Evolutionary conservation across 2,888 invertebrate species (phyloP).

Genomic region (Pherbina coryleti): DNA sequence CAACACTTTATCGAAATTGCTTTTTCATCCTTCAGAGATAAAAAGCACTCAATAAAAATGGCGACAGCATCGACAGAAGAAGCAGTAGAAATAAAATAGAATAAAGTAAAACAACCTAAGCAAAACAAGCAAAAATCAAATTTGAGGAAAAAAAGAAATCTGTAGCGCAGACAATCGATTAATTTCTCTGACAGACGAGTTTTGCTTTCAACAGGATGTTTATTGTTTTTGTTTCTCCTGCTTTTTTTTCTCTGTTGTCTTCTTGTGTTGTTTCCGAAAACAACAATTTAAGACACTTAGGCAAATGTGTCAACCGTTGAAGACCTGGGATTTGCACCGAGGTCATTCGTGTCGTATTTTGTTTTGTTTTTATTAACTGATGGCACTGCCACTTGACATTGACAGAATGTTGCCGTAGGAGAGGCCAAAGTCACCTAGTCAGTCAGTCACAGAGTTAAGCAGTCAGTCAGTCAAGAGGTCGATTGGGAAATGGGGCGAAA

Average conservation of each 20-base stretch:
- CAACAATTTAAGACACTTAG: constrained; percentile 24
- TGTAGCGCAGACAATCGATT: constrained; percentile 41
- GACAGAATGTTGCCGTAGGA: constrained; percentile 2
- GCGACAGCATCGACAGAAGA: not conserved
- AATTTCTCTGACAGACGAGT: constrained; percentile 42
- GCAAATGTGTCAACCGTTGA: constrained; percentile 12
- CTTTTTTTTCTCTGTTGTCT: not conserved
- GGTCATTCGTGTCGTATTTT: not conserved
- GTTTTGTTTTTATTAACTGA: not conserved
- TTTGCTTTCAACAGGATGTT: constrained; percentile 26
- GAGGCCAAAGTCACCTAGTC: not conserved
- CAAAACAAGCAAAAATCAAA: not conserved
- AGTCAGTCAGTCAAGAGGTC: not conserved
- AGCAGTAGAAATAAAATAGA: not conserved
- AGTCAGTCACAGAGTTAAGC: not conserved
- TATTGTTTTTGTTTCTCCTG: not conserved
- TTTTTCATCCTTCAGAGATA: not conserved
- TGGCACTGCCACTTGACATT: constrained; percentile 5
- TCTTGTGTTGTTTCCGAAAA: constrained; percentile 5
- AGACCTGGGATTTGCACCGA: constrained; percentile 2
- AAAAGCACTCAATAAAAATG: not conserved
- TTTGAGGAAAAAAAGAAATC: not conserved
- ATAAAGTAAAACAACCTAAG: not conserved
- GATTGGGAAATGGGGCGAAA: not conserved
- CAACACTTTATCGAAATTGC: constrained; percentile 25